Evolutionary conservation across 2,113 vertebrate species (phyloP).

Genomic region (Struthidea cinerea): DNA sequence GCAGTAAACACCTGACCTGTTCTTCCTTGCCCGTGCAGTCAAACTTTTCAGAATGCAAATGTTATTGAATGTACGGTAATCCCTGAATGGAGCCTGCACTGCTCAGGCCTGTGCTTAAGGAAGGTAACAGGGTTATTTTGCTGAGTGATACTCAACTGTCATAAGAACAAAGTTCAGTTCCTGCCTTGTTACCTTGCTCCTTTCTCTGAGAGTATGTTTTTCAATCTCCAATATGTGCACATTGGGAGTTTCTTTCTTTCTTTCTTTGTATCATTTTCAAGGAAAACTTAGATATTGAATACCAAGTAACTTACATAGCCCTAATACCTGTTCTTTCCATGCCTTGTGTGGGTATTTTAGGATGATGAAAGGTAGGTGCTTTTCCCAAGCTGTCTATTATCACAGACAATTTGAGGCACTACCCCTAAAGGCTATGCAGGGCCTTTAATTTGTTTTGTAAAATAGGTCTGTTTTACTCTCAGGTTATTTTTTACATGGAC

Average conservation of each 20-base stretch:
- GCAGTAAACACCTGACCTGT: neutral
- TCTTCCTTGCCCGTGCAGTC: neutral
- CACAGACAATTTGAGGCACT: neutral
- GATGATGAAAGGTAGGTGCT: neutral
- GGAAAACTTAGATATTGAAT: neutral
- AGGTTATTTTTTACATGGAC: neutral
- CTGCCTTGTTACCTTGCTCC: neutral
- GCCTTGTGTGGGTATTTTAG: neutral
- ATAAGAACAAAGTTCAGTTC: neutral
- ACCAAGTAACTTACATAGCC: neutral
- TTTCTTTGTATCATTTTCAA: neutral
- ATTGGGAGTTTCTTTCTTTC: neutral
- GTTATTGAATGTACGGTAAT: neutral
- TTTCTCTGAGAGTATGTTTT: neutral
- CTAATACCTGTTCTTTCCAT: neutral
- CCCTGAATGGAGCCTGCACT: neutral
- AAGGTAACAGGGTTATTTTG: neutral
- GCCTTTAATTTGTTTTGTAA: neutral
- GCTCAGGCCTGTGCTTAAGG: neutral
- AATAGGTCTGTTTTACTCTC: neutral
- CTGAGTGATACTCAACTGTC: neutral
- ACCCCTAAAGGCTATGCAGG: neutral
- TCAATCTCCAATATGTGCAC: fast-evolving
- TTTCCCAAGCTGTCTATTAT: neutral
- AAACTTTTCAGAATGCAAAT: neutral